Evolutionary conservation across 2,113 vertebrate genomes (phyloP), one percentile per base, ranked within the genome.

Genomic region (Psilopogon haemacephalus): DNA sequence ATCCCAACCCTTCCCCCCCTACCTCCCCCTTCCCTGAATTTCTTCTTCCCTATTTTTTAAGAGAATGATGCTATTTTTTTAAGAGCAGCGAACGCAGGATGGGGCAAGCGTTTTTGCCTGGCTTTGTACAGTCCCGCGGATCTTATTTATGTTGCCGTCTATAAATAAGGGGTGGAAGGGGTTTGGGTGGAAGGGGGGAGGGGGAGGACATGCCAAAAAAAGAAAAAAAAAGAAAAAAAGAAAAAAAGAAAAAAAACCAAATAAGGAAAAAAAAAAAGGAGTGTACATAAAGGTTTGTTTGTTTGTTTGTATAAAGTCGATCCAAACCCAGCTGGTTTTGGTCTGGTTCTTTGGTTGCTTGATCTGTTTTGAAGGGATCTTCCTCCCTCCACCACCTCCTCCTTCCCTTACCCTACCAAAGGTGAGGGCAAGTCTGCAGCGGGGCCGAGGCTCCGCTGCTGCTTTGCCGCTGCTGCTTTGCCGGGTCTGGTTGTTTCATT

Each of bases 121-220:
- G 35, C 81, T 89, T 89, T 97, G 96, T 97, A 97, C 94, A 97
- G 95, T 92, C 91, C 94, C 52, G 78, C 80, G 94, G 93, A 88
- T 86, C 77, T 95, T 96, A 97, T 97, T 97, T 96, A 97, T 97
- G 96, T 96, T 85, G 84, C 95, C 96, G 95, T 94, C 86, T 97
- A 96, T 94, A 96, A 91, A 95, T 95, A 95, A 73, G 72, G 89
- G 93, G 84, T 75, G 10, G 63, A 44, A 89, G 83, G 79, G 73
- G 13, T 73, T 38, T 86, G 79, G 79, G 71, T 9, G 50, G 50
- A 23, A 23, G 77, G 42, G 89, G 79, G 79, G 77, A 10, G 48
- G 48, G 48, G 48, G 48, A 9, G 50, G 50, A 12, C 7, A 12
- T 16, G 42, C 42, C 42, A 42, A 42, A 42, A 42, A 42, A 42